Base-by-base conservation (phyloP, 2,113 vertebrate species). In the Varanus salvator region DNA sequence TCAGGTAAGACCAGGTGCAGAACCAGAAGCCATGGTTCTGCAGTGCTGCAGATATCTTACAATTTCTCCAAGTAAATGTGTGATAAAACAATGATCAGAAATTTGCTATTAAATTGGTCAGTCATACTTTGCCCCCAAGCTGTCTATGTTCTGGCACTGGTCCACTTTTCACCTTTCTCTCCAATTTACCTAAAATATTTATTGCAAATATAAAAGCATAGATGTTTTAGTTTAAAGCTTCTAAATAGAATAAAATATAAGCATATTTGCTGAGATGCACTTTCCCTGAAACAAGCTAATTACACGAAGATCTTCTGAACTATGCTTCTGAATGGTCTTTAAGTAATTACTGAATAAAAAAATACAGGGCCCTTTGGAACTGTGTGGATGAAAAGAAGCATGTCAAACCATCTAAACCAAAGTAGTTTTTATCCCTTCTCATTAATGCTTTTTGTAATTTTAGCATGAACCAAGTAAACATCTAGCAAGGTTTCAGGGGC, bases 361-460 rank as follows among this genome's bases (percentile, higher is more conserved):
- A 82, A 71, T 38, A 44, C 66, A 74, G 44, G 69, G 38, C 25
- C 17, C 34, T 87, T 84, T 71, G 75, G 23, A 71, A 69, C 21
- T 57, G 31, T 54, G 25, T 71, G 25, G 25, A 71, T 80, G 88
- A 85, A 90, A 85, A 78, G 54, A 85, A 75, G 57, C 23, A 68
- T 83, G 82, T 0, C 21, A 89, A 50, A 57, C 6, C 91, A 92
- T 88, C 1, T 0, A 6, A 7, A 87, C 17, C 75, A 85, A 86
- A 54, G 90, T 85, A 68, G 11, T 85, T 94, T 93, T 86, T 6
- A 91, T 92, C 77, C 68, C 25, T 54, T 91, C 19, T 88, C 1
- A 64, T 78, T 21, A 3, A 12, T 34, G 48, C 52, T 9, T 76
- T 84, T 8, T 72, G 83, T 1, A 31, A 5, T 88, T 80, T 81